Evolutionary conservation across 2,888 invertebrate species (phyloP).

Genomic region (Apotomis turbidana): DNA sequence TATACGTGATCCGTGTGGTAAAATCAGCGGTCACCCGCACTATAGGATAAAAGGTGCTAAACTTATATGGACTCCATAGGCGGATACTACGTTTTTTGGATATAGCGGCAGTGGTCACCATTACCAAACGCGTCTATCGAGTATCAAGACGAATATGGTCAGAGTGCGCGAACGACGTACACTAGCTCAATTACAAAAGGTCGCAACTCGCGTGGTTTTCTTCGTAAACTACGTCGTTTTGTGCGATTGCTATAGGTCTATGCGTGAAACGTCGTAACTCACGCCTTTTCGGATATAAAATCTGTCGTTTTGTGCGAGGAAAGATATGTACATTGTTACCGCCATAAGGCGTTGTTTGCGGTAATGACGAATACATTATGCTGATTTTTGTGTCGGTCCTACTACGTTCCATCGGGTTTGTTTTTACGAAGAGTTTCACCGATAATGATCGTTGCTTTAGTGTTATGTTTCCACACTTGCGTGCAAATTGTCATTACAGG

Average conservation of each 20-base stretch:
- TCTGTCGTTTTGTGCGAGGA: not conserved
- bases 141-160: conserved; percentile 60
- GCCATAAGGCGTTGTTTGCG: conserved; percentile 24
- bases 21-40: conserved; percentile 49
- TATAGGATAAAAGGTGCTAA: not conserved
- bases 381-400: conserved; percentile 10
- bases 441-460: not conserved
- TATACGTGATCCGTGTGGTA: conserved; percentile 65
- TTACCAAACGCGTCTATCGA: conserved; percentile 59
- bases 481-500: not conserved
- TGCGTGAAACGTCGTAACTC: not conserved
- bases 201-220: not conserved
- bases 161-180: conserved; percentile 49
- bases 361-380: conserved; percentile 43
- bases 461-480: not conserved
- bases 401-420: not conserved
- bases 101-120: conserved; percentile 50
- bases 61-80: not conserved
- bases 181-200: not conserved
- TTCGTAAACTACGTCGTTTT: not conserved
- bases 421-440: not conserved
- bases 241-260: not conserved
- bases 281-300: not conserved
- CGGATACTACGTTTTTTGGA: not conserved
- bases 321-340: conserved; percentile 44